Evolutionary conservation across 2,113 vertebrate genomes (phyloP).

Genomic region (Pteronura brasiliensis): DNA sequence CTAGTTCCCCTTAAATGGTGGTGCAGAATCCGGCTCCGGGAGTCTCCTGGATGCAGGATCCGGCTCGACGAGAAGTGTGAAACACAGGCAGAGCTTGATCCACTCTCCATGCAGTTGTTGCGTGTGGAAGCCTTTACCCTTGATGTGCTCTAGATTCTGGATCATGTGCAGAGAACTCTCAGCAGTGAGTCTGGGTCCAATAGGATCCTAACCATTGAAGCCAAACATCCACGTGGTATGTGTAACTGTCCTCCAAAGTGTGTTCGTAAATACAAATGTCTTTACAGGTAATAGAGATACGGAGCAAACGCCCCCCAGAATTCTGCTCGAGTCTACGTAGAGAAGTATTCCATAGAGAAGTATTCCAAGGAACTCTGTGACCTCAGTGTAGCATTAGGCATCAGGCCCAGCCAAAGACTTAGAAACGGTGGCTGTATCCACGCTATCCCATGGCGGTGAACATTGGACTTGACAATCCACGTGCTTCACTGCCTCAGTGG

Average conservation of each 20-base stretch:
- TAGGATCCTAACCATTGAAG: background rate
- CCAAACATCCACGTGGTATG: background rate
- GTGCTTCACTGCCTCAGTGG: background rate
- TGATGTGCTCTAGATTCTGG: background rate
- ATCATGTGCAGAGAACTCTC: background rate
- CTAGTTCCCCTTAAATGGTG: background rate
- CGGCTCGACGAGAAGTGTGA: background rate
- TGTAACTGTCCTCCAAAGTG: background rate
- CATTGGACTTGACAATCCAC: background rate
- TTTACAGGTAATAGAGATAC: background rate
- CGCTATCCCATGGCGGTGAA: background rate
- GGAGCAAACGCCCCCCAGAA: background rate
- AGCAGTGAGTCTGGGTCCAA: background rate
- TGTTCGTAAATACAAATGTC: background rate
- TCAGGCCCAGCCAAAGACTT: background rate
- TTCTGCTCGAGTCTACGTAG: background rate
- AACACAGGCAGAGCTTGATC: background rate
- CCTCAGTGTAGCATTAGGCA: fast-evolving
- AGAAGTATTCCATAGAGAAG: too few species aligned
- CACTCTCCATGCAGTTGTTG: fast-evolving
- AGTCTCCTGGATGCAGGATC: background rate
- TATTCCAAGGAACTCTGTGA: background rate
- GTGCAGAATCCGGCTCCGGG: background rate
- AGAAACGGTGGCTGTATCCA: background rate
- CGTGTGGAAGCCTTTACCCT: background rate